Conservation (phyloP, 2,113 vertebrate genomes). For the Coturnix japonica region DNA sequence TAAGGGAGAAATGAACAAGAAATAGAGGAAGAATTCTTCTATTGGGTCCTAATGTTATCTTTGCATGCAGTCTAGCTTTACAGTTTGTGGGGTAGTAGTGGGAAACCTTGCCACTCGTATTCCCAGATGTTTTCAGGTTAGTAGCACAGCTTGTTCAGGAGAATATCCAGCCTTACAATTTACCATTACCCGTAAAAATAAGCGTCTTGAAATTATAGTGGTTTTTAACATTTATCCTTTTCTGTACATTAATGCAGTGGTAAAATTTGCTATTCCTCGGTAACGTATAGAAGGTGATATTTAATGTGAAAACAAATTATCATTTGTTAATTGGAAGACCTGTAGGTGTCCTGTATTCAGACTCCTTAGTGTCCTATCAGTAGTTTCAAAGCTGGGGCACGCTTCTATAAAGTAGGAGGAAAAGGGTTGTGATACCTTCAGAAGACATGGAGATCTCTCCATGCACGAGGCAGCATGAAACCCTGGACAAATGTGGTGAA, state of each 20-base stretch:
- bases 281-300: neutral
- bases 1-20: neutral
- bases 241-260: neutral
- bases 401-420: neutral
- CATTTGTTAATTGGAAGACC: neutral
- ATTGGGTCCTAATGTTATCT: neutral
- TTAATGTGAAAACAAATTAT: neutral
- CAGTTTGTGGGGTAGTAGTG: neutral
- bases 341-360: neutral
- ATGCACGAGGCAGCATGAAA: neutral
- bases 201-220: neutral
- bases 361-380: too few relatives aligned
- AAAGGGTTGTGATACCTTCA: neutral
- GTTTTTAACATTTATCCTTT: neutral
- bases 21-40: neutral
- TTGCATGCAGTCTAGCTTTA: neutral
- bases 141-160: neutral
- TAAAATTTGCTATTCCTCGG: rapidly evolving
- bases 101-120: neutral
- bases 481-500: neutral
- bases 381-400: neutral
- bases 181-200: neutral
- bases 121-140: neutral
- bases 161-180: neutral
- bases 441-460: neutral